Base-by-base conservation (phyloP, 2,113 vertebrate species). In the Diadophis punctatus region DNA sequence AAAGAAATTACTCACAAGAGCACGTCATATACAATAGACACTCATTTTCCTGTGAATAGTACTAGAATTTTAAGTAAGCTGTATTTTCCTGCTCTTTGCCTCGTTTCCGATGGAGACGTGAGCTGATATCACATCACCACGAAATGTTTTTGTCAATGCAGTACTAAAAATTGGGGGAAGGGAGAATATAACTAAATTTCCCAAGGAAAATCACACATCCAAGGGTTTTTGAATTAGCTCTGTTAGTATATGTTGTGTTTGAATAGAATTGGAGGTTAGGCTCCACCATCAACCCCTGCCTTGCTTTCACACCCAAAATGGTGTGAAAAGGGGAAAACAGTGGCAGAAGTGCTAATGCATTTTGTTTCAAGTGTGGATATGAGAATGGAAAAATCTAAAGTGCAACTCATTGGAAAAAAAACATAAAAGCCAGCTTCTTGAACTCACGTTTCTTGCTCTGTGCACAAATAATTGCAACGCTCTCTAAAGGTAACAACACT, bases 261-360 rank as follows among this genome's bases (percentile, higher is more conserved):
- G 96, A 96, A 95, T 92, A 94, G 88, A 89, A 92, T 34, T 86
- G 63, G 0, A 90, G 94, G 92, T 93, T 93, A 95, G 93, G 93
- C 95, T 97, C 94, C 96, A 94, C 91, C 90, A 95, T 92, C 94
- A 95, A 58, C 94, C 94, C 11, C 49, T 60, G 92, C 86, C 60
- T 93, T 92, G 80, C 56, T 94, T 95, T 95, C 60, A 68, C 94
- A 96, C 80, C 93, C 74, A 94, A 93, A 95, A 94, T 55, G 49
- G 90, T 52, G 86, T 86, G 92, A 95, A 95, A 94, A 87, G 95
- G 91, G 88, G 90, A 92, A 92, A 95, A 96, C 94, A 58, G 92
- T 94, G 93, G 92, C 92, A 96, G 93, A 96, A 88, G 94, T 92
- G 88, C 94, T 93, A 95, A 93, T 92, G 46, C 92, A 87, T 93